phyloP scores from a whole-genome alignment of 2,113 vertebrate species.

The Talpa occidentalis region DNA sequence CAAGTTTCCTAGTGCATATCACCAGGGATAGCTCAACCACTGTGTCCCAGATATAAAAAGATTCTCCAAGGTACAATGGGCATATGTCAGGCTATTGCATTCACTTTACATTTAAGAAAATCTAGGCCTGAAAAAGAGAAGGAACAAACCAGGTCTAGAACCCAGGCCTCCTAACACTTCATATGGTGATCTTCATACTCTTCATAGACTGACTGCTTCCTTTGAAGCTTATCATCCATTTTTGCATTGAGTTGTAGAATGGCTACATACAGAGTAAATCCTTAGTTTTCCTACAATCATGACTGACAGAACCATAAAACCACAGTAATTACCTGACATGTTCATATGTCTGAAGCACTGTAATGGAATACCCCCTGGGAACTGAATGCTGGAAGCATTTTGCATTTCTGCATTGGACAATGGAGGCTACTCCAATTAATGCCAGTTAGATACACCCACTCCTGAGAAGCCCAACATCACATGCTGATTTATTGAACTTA shows the following conservation, averaged over 20 bases:
- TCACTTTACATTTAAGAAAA: not conserved
- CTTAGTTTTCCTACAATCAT: not conserved
- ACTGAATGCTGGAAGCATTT: not conserved
- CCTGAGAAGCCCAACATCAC: slow-evolving; percentile 24
- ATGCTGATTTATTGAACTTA: slow-evolving; percentile 30
- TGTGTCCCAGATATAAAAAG: not conserved
- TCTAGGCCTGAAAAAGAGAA: not conserved
- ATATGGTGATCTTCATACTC: not conserved
- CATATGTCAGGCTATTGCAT: not conserved
- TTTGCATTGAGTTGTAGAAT: not conserved
- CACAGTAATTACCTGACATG: not conserved
- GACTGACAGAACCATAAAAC: not conserved
- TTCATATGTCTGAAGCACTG: not conserved
- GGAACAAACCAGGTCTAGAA: not conserved
- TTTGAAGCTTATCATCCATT: not conserved
- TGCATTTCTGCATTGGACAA: not conserved
- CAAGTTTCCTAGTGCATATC: not conserved
- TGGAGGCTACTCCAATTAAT: not conserved
- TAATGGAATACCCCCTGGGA: not conserved
- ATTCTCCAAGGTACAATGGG: not conserved
- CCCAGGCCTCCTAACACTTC: not conserved
- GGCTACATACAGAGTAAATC: not conserved
- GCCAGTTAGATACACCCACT: not conserved
- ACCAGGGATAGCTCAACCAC: not conserved
- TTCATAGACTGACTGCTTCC: not conserved